Conservation (phyloP, 2,888 invertebrate species). For the Mongoloraphidia duomilia region DNA sequence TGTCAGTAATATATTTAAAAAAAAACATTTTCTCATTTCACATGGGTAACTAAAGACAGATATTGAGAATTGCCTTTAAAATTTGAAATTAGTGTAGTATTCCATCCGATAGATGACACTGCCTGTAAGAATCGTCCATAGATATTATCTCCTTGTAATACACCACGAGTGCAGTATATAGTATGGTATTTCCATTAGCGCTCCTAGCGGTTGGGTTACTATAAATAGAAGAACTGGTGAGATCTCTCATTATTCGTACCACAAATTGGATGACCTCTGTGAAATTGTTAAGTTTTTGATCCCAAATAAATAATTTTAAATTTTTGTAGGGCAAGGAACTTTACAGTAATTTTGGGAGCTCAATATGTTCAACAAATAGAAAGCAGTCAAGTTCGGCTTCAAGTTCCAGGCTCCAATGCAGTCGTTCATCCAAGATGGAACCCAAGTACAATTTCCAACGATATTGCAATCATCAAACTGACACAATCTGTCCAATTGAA, state of each 20-base stretch:
- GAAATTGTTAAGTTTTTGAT: no score
- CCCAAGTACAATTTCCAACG: background rate
- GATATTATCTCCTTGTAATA: no score
- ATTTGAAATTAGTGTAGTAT: no score
- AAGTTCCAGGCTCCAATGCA: background rate
- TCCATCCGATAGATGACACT: no score
- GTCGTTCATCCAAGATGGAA: slow-evolving; percentile 4
- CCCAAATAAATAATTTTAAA: background rate
- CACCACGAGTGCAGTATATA: no score
- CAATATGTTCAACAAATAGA: background rate
- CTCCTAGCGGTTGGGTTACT: no score
- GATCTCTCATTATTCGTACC: no score
- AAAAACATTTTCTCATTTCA: background rate
- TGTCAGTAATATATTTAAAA: background rate
- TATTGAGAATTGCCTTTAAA: no score
- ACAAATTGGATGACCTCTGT: no score
- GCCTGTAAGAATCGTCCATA: no score
- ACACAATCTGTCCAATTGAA: background rate
- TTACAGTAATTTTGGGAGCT: slow-evolving; percentile 1
- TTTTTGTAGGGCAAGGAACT: background rate
- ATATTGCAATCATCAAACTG: slow-evolving; percentile 2
- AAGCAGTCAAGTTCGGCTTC: background rate
- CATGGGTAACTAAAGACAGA: background rate
- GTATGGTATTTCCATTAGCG: no score
- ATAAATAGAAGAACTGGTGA: no score